A percentile compares a stretch with the other conserved stretches of the same genome.
Conservation (phyloP, 2,113 vertebrate species). For the Crypturellus undulatus region DNA sequence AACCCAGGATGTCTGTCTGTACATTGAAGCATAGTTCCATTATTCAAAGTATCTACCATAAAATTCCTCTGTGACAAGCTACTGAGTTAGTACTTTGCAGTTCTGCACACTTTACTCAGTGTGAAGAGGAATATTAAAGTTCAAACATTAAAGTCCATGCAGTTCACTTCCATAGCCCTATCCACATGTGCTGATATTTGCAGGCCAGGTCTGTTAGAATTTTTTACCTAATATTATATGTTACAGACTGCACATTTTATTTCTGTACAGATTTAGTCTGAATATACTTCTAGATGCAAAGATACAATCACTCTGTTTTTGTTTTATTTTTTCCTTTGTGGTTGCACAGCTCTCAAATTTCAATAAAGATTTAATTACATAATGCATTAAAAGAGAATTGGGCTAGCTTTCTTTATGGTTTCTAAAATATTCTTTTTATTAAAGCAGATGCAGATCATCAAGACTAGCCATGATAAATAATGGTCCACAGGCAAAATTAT, state of each 20-base stretch:
- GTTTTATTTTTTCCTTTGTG: background rate
- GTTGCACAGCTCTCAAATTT: conserved; percentile 51
- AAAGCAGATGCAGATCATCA: conserved; percentile 29
- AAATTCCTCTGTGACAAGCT: background rate
- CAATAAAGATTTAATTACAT: conserved; percentile 53
- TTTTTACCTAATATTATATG: background rate
- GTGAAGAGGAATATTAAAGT: background rate
- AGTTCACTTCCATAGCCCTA: background rate
- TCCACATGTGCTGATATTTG: background rate
- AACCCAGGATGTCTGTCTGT: rapidly evolving
- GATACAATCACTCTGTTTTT: background rate
- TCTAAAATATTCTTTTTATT: conserved; percentile 43
- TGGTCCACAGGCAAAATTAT: background rate
- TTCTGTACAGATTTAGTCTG: background rate
- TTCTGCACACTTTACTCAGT: background rate
- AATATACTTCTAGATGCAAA: background rate
- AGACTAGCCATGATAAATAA: background rate
- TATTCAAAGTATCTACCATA: background rate
- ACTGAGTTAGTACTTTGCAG: rapidly evolving
- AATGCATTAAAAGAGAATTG: conserved; percentile 30
- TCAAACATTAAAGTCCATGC: background rate
- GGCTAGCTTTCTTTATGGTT: conserved; percentile 16
- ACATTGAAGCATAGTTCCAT: background rate
- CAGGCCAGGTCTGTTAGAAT: background rate
- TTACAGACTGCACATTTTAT: background rate